Evolutionary conservation across 2,888 invertebrate species (phyloP), one percentile per base, ranked within the genome.

Genomic region (Thecophora atra): DNA sequence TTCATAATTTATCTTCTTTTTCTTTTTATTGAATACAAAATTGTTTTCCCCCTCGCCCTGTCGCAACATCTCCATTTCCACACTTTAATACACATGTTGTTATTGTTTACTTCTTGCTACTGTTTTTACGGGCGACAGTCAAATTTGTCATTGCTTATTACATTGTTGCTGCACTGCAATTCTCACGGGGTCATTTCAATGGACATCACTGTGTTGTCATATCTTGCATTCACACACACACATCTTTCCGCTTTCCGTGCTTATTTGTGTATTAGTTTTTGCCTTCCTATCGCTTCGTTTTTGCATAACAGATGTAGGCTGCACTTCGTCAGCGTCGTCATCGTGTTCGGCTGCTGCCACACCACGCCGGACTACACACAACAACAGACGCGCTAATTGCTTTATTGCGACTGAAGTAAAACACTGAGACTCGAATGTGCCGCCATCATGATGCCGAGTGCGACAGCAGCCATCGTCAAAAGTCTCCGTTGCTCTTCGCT

Each of bases 151-250:
- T 63, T 63, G 63, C 44, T 44, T 21, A n/a, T 63, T 63, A 7
- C 15, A 6, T n/a, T 63, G 28, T 42, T 63, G 63, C 19, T 37
- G 37, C 37, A 28, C 37, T 44, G n/a, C 13, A 63, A 19, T 63
- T 63, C 63, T 63, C 63, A 63, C 63, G 63, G 63, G 63, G 63
- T 63, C 63, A 63, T 63, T 63, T 47, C 47, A 5, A 11, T 37
- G 37, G 37, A 37, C 11, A 6, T 47, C 8, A 5, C 47, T 15
- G 47, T n/a, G 47, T 47, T 37, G 13, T 30, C 60, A 15, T 60
- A 60, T 24, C 21, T 4, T 26, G 28, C 28, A 11, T 26, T n/a
- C 28, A 15, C 5, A 60, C 17, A 60, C 6, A 58, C 24, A 19
- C 15, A 30, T 60, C 2, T 8, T 60, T 60, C 28, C 60, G 30